Base-by-base conservation (phyloP, 2,888 invertebrate species). In the Dichetophora obliterata region DNA sequence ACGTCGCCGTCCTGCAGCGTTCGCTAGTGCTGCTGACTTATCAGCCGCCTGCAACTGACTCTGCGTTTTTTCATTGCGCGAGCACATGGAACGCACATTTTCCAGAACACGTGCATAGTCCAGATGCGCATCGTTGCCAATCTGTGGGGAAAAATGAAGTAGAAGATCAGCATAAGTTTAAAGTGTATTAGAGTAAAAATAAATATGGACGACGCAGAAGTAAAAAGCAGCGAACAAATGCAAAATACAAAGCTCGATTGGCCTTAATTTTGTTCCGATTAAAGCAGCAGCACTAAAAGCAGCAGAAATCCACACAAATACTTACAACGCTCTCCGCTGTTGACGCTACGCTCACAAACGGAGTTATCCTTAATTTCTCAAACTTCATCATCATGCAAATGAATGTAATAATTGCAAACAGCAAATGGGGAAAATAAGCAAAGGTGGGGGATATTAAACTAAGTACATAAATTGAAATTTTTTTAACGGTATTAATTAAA, bases 81-180 rank as follows among this genome's bases (percentile, higher is more conserved):
- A 88, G 83, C 94, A 94, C 79, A 91, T 87, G 1, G 91, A 91
- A 19, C 92, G 90, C 59, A 94, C 92, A 80, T 92, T 92, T 34
- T 91, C 89, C 76, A 93, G 89, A 19, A 91, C 86, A 0, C 91
- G 89, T 9, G 87, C 85, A 63, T 89, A 89, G 66, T 89, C 87
- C 81, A 88, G 81, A 78, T 88, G 88, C 27, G 86, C 87, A 80
- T 88, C 88, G 81, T 87, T 88, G 73, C 87, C 88, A 77, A 86
- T 84, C 87, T 87, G 81, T 19, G 78, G 76, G 22, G 24, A 68
- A n/a, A n/a, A n/a, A n/a, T n/a, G n/a, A 24, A 43, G 8, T 14
- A 24, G 8, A 24, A 43, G 0, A 48, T 43, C 11, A 61, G 22
- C 34, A 54, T 27, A 31, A 57, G n/a, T 57, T 37, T 14, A 24